Conservation (phyloP, 2,113 vertebrate species). For the Anolis carolinensis region DNA sequence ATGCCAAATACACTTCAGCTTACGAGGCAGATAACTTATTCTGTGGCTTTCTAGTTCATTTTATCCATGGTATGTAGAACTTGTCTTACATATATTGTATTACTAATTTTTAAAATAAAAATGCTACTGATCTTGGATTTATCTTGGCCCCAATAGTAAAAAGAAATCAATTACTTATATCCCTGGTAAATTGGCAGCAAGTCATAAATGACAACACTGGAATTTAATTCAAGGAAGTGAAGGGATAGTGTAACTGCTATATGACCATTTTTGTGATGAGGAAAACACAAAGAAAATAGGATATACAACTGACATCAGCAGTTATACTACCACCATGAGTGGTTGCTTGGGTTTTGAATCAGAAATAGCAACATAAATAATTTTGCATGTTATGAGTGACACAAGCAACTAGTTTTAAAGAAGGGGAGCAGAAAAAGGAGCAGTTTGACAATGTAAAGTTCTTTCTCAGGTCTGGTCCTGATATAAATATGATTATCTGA, state of each 20-base stretch:
- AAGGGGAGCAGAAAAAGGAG: too few relatives aligned
- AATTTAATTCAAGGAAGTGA: background rate
- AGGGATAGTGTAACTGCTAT: background rate
- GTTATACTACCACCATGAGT: background rate
- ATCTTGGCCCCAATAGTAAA: background rate
- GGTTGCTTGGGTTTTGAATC: background rate
- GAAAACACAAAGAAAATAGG: background rate
- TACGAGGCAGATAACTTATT: background rate
- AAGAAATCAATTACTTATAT: background rate
- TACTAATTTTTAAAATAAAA: background rate
- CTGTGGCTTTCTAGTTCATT: background rate
- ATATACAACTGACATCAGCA: background rate
- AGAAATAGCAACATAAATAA: background rate
- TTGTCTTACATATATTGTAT: background rate
- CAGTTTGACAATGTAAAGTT: too few relatives aligned
- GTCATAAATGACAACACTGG: background rate
- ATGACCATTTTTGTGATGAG: background rate
- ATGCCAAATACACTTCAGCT: constrained; percentile 41
- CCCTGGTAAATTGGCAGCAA: background rate
- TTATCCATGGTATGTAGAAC: constrained; percentile 4
- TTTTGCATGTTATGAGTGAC: background rate
- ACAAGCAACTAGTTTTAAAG: background rate
- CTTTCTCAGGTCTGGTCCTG: background rate
- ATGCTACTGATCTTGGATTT: background rate
- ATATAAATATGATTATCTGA: background rate